Percentiles rank a stretch among this genome's conserved stretches.
phyloP scores from a whole-genome alignment of 2,113 vertebrate genomes.

The Gallinago undulata region DNA sequence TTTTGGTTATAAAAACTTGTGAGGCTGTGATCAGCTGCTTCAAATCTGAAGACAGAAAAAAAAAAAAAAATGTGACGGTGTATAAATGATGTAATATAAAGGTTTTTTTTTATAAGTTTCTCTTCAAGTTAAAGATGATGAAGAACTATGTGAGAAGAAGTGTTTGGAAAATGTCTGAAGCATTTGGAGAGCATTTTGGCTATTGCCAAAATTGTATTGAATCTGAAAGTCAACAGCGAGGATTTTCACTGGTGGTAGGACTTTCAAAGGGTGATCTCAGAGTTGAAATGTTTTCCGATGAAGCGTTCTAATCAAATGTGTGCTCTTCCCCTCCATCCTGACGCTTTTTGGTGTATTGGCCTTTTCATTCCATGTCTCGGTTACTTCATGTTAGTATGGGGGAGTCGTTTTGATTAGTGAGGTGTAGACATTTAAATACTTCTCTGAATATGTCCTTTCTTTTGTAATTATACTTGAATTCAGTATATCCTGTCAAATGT shows the following conservation, averaged over 20 bases:
- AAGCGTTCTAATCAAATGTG: not conserved
- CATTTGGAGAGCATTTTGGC: not conserved
- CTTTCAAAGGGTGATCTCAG: not conserved
- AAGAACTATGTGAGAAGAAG: not conserved
- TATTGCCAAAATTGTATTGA: not conserved
- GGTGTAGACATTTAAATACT: not conserved
- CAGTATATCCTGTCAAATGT: not conserved
- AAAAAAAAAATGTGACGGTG: not conserved
- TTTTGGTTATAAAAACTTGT: not conserved
- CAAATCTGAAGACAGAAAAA: not conserved
- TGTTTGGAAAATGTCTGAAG: not conserved
- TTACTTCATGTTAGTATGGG: not conserved
- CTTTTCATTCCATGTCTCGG: not conserved
- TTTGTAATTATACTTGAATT: constrained; percentile 17
- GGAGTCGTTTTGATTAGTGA: not conserved
- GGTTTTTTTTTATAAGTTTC: not conserved
- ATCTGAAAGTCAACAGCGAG: not conserved
- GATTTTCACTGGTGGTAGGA: not conserved
- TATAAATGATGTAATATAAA: not conserved
- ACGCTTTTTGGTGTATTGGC: not conserved
- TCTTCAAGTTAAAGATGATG: not conserved
- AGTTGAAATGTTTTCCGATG: not conserved
- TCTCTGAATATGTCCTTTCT: not conserved
- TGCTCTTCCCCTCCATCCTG: not conserved
- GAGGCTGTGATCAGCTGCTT: not conserved